Evolutionary conservation across 2,113 vertebrate genomes (phyloP).

Genomic region (Pterophyllum scalare): DNA sequence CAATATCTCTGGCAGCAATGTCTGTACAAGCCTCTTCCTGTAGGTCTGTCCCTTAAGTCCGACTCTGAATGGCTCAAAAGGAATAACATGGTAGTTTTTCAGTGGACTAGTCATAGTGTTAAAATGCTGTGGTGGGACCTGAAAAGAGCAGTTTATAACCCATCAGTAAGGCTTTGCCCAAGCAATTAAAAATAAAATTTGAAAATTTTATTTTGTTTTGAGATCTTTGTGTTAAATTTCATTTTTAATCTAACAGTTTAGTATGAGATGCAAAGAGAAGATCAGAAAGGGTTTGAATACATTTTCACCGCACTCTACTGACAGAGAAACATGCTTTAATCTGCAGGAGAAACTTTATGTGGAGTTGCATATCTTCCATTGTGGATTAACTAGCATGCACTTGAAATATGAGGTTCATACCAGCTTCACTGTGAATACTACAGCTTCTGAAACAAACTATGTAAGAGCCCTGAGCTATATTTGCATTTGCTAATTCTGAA

Average conservation of each 20-base stretch:
- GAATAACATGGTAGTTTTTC: background rate
- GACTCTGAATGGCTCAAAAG: background rate
- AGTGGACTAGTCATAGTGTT: background rate
- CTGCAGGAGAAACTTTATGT: background rate
- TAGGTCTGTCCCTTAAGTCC: background rate
- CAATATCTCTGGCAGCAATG: no score
- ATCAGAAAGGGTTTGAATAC: background rate
- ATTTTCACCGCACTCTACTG: background rate
- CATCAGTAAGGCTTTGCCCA: background rate
- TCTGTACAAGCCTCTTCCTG: no score
- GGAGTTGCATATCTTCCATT: background rate
- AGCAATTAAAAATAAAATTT: no score
- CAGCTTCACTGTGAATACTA: background rate
- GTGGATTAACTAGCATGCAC: no score
- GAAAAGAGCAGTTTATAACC: background rate
- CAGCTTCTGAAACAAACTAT: background rate
- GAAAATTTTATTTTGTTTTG: background rate
- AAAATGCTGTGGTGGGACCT: background rate
- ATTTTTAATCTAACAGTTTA: background rate
- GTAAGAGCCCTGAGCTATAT: background rate
- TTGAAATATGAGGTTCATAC: background rate
- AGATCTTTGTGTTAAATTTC: background rate
- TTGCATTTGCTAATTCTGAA: background rate
- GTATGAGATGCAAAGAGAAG: background rate
- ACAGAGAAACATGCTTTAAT: background rate